Percentiles rank a stretch among this genome's conserved stretches.
phyloP scores from a whole-genome alignment of 2,888 invertebrate genomes.

The Lomographa bimaculata region DNA sequence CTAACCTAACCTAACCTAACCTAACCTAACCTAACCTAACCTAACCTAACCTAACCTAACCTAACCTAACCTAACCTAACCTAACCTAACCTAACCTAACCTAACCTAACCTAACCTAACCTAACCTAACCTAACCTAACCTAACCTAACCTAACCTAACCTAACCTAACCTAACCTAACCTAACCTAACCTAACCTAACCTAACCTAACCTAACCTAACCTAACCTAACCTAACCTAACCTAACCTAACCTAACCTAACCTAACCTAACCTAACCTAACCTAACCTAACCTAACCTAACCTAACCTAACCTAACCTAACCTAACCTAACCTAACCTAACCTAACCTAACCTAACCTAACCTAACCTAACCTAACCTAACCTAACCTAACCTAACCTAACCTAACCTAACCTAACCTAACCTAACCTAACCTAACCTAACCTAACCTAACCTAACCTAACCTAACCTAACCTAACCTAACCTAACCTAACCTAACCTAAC shows the following conservation, averaged over 20 bases:
- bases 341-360: conserved; percentile 13
- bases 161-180: conserved; percentile 12
- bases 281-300: conserved; percentile 23
- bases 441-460: conserved; percentile 33
- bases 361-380: conserved; percentile 22
- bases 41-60: no score
- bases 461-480: conserved; percentile 35
- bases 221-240: no score
- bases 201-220: conserved; percentile 20
- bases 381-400: conserved; percentile 25
- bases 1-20: no score
- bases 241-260: conserved; percentile 20
- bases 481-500: no score
- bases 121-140: no score
- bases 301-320: conserved; percentile 24
- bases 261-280: conserved; percentile 19
- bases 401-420: conserved; percentile 28
- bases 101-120: no score
- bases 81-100: no score
- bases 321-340: conserved; percentile 17
- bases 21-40: no score
- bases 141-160: no score
- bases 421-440: conserved; percentile 32
- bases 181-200: conserved; percentile 22
- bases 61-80: no score